These are phyloP conservation scores for Oryzaephilus surinamensis DNA, from an alignment of 1,140 invertebrate genomes.

Conservation along the genomic window DNA sequence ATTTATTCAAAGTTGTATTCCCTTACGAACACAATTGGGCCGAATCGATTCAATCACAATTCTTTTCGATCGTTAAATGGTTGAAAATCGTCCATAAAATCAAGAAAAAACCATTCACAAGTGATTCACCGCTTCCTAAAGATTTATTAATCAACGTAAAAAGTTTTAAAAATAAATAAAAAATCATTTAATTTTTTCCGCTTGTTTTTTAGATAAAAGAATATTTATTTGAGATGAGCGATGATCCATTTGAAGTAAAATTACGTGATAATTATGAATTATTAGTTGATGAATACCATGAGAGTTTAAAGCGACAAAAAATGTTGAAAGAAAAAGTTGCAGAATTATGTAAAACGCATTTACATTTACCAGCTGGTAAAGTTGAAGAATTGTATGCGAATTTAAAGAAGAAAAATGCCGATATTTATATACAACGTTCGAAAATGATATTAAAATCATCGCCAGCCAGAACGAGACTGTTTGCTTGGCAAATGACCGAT, in stretches of 20 bases:
- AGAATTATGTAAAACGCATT: constrained; percentile 67
- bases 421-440: constrained; percentile 91
- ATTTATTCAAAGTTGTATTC: constrained; percentile 43
- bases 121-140: constrained; percentile 59
- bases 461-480: constrained; percentile 63
- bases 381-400: constrained; percentile 83
- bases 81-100: constrained; percentile 68
- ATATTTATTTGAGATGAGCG: constrained; percentile 81
- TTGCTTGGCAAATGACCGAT: constrained; percentile 70
- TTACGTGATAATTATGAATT: constrained; percentile 93
- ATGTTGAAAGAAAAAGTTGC: constrained; percentile 79
- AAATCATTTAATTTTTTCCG: neutral
- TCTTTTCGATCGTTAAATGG: constrained; percentile 87
- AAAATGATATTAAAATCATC: constrained; percentile 63
- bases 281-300: constrained; percentile 91
- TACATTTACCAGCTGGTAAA: constrained; percentile 73
- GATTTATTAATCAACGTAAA: constrained; percentile 80
- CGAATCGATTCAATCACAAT: constrained; percentile 84
- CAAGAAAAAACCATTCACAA: constrained; percentile 56
- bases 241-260: constrained; percentile 97
- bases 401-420: constrained; percentile 78
- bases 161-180: neutral
- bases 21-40: constrained; percentile 85
- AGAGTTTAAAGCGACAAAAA: constrained; percentile 82
- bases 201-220: constrained; percentile 54